Evolutionary conservation across 2,888 invertebrate genomes (phyloP).

Genomic region (Hypsopygia costalis): DNA sequence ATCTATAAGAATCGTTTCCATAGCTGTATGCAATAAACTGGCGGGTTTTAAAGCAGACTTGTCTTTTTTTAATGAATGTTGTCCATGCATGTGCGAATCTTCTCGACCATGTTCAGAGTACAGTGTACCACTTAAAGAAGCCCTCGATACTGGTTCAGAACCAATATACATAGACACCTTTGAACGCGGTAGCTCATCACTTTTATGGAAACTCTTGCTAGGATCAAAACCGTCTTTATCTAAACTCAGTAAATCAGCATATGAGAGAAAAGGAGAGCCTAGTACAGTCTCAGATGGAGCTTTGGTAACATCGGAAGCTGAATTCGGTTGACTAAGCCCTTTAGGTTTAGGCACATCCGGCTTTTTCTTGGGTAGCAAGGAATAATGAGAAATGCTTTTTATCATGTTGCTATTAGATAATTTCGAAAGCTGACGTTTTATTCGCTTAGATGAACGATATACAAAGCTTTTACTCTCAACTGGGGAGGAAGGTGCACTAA

Average conservation of each 20-base stretch:
- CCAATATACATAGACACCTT: slow-evolving; percentile 73
- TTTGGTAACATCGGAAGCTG: slow-evolving; percentile 60
- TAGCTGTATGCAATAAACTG: slow-evolving; percentile 73
- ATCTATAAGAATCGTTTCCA: slow-evolving; percentile 79
- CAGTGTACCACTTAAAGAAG: slow-evolving; percentile 56
- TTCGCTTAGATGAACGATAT: slow-evolving; percentile 65
- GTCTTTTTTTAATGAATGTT: slow-evolving; percentile 37
- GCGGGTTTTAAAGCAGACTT: slow-evolving; percentile 49
- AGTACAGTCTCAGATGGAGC: slow-evolving; percentile 72
- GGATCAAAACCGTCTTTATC: slow-evolving; percentile 49
- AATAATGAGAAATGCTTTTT: slow-evolving; percentile 69
- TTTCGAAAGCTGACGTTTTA: slow-evolving; percentile 61
- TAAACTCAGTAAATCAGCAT: slow-evolving; percentile 59
- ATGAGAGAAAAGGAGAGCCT: slow-evolving; percentile 76
- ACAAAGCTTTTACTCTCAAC: slow-evolving; percentile 64
- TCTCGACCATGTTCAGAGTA: slow-evolving; percentile 38
- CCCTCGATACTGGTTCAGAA: slow-evolving; percentile 64
- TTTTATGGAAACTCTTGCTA: slow-evolving; percentile 48
- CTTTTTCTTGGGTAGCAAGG: slow-evolving; percentile 64
- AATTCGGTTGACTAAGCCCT: slow-evolving; percentile 59
- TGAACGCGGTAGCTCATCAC: slow-evolving; percentile 48
- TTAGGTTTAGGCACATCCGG: slow-evolving; percentile 34
- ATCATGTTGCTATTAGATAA: slow-evolving; percentile 69
- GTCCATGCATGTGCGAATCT: slow-evolving; percentile 35
- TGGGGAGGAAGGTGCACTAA: slow-evolving; percentile 70